phyloP scores from a whole-genome alignment of 1,140 invertebrate genomes.

The Sweltsa coloradensis region DNA sequence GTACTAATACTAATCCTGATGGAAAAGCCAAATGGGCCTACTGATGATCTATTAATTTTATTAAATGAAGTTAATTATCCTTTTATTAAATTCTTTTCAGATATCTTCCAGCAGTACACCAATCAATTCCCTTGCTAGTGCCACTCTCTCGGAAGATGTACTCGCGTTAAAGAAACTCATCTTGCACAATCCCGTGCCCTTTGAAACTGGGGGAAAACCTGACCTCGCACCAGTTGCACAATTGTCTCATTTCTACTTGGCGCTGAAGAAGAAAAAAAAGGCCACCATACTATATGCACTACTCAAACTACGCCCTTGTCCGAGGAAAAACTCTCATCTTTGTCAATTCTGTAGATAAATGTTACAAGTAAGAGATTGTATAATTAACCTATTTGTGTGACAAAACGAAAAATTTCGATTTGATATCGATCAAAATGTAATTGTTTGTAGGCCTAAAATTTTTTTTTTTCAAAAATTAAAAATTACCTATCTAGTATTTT shows the following conservation, averaged over 20 bases:
- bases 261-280: slow-evolving; percentile 89
- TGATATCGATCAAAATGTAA: too few species aligned
- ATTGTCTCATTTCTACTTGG: slow-evolving; percentile 79
- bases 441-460: too few species aligned
- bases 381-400: not conserved
- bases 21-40: not conserved
- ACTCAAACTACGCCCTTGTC: slow-evolving; percentile 83
- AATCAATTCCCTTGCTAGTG: slow-evolving; percentile 87
- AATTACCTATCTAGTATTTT: too few species aligned
- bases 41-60: slow-evolving; percentile 14
- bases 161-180: slow-evolving; percentile 81
- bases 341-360: slow-evolving; percentile 90
- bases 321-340: slow-evolving; percentile 95
- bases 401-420: too few species aligned
- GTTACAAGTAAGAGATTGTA: slow-evolving; percentile 73
- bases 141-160: slow-evolving; percentile 91
- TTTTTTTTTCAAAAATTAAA: too few species aligned
- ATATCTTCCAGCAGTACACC: slow-evolving; percentile 69
- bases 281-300: slow-evolving; percentile 87
- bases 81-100: too few species aligned
- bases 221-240: slow-evolving; percentile 80
- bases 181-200: slow-evolving; percentile 82
- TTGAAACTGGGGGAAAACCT: slow-evolving; percentile 80
- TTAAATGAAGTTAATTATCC: too few species aligned
- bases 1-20: slow-evolving; percentile 2